Percentiles rank a stretch among this genome's conserved stretches.
Conservation (phyloP, 1,140 invertebrate species). For the Ruditapes philippinarum region DNA sequence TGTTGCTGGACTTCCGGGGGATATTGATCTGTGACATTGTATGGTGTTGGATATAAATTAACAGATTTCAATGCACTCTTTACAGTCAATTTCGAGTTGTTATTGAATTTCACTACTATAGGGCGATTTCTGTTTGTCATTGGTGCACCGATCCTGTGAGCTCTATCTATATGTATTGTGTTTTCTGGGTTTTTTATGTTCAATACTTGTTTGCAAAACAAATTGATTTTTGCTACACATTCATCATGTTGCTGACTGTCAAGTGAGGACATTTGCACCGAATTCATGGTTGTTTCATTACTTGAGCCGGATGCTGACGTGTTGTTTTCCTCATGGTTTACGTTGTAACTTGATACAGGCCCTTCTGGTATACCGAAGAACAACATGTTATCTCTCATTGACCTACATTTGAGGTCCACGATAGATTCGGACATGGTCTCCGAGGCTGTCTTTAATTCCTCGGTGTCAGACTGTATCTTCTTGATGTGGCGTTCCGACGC, state of each 20-base stretch:
- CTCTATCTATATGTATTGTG: background rate
- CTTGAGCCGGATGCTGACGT: no score
- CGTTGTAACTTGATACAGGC: background rate
- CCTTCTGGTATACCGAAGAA: slow-evolving; percentile 5
- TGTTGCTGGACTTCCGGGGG: background rate
- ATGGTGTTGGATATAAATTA: background rate
- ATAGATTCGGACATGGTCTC: background rate
- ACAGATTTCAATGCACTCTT: background rate
- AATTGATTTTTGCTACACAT: background rate
- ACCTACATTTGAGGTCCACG: background rate
- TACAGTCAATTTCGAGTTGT: background rate
- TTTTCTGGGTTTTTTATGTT: background rate
- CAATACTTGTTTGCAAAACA: background rate
- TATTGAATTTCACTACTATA: background rate
- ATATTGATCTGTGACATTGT: slow-evolving; percentile 1
- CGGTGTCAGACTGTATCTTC: background rate
- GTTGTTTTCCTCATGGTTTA: no score
- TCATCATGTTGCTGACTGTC: no score
- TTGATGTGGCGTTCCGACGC: background rate
- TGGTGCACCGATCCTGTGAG: background rate
- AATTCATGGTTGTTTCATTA: background rate
- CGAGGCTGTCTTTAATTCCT: background rate
- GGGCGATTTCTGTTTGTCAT: background rate
- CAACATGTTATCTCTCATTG: background rate
- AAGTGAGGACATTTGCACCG: no score